Evolutionary conservation across 1,140 invertebrate species (phyloP).

Genomic region (Dendrolimus kikuchii): DNA sequence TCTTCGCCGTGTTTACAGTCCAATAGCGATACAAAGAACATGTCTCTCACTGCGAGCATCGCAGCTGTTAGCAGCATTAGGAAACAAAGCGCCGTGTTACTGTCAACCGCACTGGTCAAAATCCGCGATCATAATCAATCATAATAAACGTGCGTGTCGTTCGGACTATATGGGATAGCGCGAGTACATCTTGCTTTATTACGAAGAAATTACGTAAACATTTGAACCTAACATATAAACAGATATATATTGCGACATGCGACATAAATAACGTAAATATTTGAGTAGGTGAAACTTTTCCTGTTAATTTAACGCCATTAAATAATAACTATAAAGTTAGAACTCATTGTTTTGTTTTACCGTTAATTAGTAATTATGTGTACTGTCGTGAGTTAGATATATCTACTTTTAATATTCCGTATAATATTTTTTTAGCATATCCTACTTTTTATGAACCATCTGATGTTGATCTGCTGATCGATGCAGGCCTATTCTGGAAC

Average conservation of each 20-base stretch:
- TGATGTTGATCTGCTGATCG: constrained; percentile 26
- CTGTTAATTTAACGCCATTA: no score
- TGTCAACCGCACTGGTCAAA: neutral
- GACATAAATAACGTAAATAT: neutral
- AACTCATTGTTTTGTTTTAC: neutral
- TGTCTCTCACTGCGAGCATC: neutral
- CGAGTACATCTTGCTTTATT: constrained; percentile 1
- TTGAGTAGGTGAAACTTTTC: neutral
- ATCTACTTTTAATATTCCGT: constrained; percentile 5
- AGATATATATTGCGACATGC: neutral
- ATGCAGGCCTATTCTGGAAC: constrained; percentile 26
- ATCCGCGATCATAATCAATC: neutral
- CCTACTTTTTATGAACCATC: constrained; percentile 22
- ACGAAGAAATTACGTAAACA: neutral
- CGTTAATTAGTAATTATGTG: constrained; percentile 1
- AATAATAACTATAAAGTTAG: neutral
- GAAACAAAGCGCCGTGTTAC: neutral
- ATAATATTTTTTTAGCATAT: constrained; percentile 8
- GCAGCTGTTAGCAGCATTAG: no score
- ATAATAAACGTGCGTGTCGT: neutral
- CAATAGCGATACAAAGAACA: neutral
- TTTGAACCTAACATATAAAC: neutral
- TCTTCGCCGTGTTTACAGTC: neutral
- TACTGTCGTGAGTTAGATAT: constrained; percentile 4
- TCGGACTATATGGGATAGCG: neutral